These are phyloP conservation scores for Chaitophorus viminalis DNA, from an alignment of 2,888 invertebrate species.

Conservation along the genomic window DNA sequence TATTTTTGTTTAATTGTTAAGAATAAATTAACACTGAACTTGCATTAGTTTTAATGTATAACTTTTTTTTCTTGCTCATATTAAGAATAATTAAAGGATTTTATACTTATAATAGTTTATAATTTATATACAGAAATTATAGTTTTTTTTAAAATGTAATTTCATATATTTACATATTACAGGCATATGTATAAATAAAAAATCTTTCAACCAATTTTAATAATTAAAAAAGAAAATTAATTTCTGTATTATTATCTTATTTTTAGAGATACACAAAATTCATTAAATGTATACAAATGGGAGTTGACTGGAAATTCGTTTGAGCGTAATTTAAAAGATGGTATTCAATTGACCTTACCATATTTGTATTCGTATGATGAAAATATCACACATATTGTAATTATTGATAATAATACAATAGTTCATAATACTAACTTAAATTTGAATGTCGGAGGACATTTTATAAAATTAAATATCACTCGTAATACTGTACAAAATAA, in stretches of 20 bases:
- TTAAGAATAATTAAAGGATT: no score
- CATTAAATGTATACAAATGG: conserved; percentile 98
- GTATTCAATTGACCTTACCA: conserved; percentile 88
- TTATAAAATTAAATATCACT: conserved; percentile 87
- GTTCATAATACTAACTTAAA: conserved; percentile 85
- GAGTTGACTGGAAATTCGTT: conserved; percentile 86
- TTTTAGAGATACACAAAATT: conserved; percentile 86
- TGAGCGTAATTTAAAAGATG: conserved; percentile 85
- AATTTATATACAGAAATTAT: no score
- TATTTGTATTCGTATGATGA: conserved; percentile 96
- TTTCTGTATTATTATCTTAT: background rate
- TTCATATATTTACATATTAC: no score
- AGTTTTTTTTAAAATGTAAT: no score
- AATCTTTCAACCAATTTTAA: background rate
- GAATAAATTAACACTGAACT: no score
- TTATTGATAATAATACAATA: conserved; percentile 88
- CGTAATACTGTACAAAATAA: conserved; percentile 88
- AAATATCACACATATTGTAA: conserved; percentile 91
- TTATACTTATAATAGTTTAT: no score
- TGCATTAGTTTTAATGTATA: no score
- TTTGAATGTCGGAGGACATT: conserved; percentile 91
- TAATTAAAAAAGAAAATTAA: no score
- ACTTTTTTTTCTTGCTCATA: no score
- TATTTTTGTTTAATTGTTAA: no score
- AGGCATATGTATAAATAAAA: no score